These are phyloP conservation scores for Parelbella ahira DNA, from an alignment of 2,888 invertebrate species.

Conservation along the genomic window DNA sequence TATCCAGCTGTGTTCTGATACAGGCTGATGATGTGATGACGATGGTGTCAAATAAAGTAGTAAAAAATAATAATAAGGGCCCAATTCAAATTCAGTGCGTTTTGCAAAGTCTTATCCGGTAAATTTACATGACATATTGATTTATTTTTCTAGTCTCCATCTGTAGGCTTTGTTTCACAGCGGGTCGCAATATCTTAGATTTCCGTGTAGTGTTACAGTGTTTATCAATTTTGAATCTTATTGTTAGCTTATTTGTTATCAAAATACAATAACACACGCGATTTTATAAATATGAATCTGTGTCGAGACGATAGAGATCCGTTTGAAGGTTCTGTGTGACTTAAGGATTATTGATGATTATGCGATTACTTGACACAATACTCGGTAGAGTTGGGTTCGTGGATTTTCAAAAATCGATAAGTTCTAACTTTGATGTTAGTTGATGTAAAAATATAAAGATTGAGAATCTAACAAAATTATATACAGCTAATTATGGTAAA, in stretches of 20 bases:
- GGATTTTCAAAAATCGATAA: too few species aligned
- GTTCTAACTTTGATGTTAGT: too few species aligned
- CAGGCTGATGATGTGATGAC: too few species aligned
- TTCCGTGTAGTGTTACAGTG: not conserved
- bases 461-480: too few species aligned
- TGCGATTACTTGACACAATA: conserved; percentile 59
- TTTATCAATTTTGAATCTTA: conserved; percentile 6
- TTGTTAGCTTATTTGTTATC: not conserved
- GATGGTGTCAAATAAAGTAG: too few species aligned
- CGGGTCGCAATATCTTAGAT: conserved; percentile 41
- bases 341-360: conserved; percentile 74
- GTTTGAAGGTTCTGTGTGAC: conserved; percentile 21
- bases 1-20: too few species aligned
- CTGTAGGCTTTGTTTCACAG: conserved; percentile 53
- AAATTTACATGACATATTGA: conserved; percentile 5
- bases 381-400: too few species aligned
- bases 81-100: too few species aligned
- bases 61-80: too few species aligned
- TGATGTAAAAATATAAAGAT: too few species aligned
- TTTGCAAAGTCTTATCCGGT: not conserved
- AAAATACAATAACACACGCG: not conserved
- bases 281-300: conserved; percentile 3
- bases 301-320: conserved; percentile 21
- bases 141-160: conserved; percentile 5
- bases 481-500: too few species aligned